phyloP scores from a whole-genome alignment of 2,888 invertebrate species.

The Diarsia brunnea region DNA sequence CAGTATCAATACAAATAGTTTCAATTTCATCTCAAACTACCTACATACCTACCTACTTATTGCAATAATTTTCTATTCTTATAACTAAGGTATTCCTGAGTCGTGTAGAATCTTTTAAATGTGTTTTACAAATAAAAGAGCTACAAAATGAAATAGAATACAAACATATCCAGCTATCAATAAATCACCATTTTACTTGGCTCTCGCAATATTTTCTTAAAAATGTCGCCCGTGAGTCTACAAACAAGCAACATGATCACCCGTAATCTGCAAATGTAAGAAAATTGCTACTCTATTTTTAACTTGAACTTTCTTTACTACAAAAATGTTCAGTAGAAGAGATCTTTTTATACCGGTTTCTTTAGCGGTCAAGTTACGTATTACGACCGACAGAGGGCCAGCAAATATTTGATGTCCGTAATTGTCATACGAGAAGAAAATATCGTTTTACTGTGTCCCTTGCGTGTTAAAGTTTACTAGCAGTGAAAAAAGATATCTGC shows the following conservation, averaged over 20 bases:
- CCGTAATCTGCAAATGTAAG: conserved; percentile 81
- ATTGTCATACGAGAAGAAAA: conserved; percentile 85
- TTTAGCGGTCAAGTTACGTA: conserved; percentile 82
- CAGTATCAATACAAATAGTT: too few species aligned
- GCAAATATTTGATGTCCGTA: conserved; percentile 89
- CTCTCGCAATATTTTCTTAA: conserved; percentile 77
- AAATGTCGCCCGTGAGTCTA: conserved; percentile 84
- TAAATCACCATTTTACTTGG: conserved; percentile 44
- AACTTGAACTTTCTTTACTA: conserved; percentile 59
- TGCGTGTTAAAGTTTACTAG: conserved; percentile 63
- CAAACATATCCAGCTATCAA: conserved; percentile 9
- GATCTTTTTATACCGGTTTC: conserved; percentile 61
- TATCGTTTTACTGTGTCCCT: conserved; percentile 72
- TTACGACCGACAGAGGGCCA: conserved; percentile 87
- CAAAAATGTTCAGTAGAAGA: conserved; percentile 1
- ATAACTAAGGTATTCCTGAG: too few species aligned
- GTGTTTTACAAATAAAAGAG: neutral
- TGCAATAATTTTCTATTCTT: too few species aligned
- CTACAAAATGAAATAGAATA: too few species aligned
- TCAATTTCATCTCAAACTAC: too few species aligned
- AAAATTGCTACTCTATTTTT: conserved; percentile 77
- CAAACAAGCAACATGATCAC: conserved; percentile 87
- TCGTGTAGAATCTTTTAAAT: too few species aligned
- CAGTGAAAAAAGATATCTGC: conserved; percentile 53
- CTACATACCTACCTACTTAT: too few species aligned